phyloP scores from a whole-genome alignment of 2,888 invertebrate genomes.

The Aspidapion aeneum region DNA sequence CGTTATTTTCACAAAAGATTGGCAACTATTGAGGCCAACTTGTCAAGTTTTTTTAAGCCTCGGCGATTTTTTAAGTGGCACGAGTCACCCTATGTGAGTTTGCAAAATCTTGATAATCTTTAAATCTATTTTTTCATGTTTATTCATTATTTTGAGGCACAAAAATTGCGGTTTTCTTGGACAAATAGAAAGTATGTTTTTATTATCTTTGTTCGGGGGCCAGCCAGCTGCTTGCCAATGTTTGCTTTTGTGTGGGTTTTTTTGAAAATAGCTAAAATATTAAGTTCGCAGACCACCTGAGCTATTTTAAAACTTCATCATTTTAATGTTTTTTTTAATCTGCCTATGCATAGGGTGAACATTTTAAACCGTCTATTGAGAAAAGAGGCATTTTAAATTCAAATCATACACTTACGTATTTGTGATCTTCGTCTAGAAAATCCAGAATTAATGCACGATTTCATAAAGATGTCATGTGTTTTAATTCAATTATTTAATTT shows the following conservation, averaged over 20 bases:
- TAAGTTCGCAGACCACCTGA: neutral
- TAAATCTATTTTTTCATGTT: neutral
- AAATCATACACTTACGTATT: no score
- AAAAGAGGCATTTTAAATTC: no score
- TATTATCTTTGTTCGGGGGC: no score
- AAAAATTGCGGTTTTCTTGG: neutral
- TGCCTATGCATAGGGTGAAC: no score
- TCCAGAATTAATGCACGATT: no score
- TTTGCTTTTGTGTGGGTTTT: neutral
- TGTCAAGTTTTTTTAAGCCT: conserved; percentile 27
- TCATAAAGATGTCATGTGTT: no score
- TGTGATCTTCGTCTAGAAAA: no score
- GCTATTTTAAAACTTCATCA: neutral
- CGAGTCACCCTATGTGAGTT: conserved; percentile 20
- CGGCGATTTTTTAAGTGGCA: conserved; percentile 33
- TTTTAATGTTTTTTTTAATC: neutral
- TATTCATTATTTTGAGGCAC: neutral
- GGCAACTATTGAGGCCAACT: neutral
- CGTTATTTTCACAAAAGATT: neutral
- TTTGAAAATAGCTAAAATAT: neutral
- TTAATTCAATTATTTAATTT: no score
- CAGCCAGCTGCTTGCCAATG: neutral
- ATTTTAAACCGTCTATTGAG: no score
- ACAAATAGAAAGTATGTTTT: neutral
- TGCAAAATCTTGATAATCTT: neutral